These are phyloP conservation scores for Lepidurus couesii DNA, from an alignment of 1,140 invertebrate genomes.

Conservation along the genomic window DNA sequence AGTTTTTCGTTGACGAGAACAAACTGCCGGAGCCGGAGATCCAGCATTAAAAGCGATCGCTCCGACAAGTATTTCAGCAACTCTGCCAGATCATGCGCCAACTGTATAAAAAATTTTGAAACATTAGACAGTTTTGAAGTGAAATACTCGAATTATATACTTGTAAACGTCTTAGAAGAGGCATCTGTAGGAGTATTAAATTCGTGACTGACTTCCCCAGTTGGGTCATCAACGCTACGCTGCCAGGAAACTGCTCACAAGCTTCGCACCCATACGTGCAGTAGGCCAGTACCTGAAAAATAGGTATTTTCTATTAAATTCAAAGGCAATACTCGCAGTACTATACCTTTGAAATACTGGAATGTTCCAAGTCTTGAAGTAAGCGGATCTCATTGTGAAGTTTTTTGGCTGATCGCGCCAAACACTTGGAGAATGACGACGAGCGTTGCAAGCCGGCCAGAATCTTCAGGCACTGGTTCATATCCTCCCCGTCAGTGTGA, in stretches of 20 bases:
- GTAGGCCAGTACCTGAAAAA: neutral
- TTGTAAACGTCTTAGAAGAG: constrained; percentile 32
- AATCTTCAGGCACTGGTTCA: neutral
- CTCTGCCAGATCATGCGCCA: neutral
- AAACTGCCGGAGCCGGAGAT: neutral
- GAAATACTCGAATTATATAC: neutral
- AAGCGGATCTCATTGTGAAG: neutral
- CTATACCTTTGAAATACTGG: constrained; percentile 26
- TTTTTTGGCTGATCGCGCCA: neutral
- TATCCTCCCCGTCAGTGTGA: neutral
- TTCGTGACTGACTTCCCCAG: constrained; percentile 49
- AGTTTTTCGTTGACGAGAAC: neutral
- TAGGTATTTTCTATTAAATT: neutral
- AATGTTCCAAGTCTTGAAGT: neutral
- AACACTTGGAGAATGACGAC: neutral
- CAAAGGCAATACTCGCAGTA: neutral
- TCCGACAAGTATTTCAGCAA: neutral
- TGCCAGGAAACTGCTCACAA: neutral
- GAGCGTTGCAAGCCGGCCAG: neutral
- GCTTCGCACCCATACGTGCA: constrained; percentile 24
- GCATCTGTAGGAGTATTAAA: constrained; percentile 47
- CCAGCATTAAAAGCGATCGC: neutral
- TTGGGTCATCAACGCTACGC: constrained; percentile 48
- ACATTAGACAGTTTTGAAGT: neutral
- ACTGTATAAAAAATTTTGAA: neutral